These are phyloP conservation scores for Adelosebastes latens DNA, from an alignment of 2,797 vertebrate species.

Conservation along the genomic window DNA sequence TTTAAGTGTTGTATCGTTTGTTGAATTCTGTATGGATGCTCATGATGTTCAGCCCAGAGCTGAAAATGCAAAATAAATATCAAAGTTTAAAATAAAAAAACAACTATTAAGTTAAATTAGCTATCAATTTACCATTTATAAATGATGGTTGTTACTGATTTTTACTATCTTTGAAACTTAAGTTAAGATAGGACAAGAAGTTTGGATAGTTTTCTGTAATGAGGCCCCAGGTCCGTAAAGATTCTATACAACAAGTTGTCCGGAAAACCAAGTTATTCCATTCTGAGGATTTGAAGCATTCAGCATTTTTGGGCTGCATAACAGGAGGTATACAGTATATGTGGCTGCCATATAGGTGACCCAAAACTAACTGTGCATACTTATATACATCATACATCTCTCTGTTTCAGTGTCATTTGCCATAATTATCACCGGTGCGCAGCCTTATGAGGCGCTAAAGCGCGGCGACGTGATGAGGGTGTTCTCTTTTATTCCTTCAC, in stretches of 20 bases:
- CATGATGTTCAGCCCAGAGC: too few relatives aligned
- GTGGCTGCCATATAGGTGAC: not conserved
- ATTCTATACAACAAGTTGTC: not conserved
- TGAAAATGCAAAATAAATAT: too few relatives aligned
- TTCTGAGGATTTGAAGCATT: not conserved
- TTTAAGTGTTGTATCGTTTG: too few relatives aligned
- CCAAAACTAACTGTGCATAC: not conserved
- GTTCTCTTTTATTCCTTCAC: conserved; percentile 62
- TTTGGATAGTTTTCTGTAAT: not conserved
- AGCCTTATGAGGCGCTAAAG: conserved; percentile 47
- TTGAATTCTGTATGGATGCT: too few relatives aligned
- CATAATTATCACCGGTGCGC: conserved; percentile 38
- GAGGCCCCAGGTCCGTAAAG: not conserved
- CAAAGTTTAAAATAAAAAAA: too few relatives aligned
- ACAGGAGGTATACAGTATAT: conserved; percentile 1
- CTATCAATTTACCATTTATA: too few relatives aligned
- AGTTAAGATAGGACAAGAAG: not conserved
- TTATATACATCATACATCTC: conserved; percentile 8
- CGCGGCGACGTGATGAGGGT: conserved; percentile 53
- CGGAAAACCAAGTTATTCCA: not conserved
- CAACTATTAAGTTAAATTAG: too few relatives aligned
- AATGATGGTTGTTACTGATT: not conserved
- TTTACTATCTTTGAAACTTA: not conserved
- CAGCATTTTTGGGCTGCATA: not conserved
- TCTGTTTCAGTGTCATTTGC: conserved; percentile 40